These are phyloP conservation scores for Botrylloides violaceus DNA, from an alignment of 23 tunicate genomes.

Conservation along the genomic window DNA sequence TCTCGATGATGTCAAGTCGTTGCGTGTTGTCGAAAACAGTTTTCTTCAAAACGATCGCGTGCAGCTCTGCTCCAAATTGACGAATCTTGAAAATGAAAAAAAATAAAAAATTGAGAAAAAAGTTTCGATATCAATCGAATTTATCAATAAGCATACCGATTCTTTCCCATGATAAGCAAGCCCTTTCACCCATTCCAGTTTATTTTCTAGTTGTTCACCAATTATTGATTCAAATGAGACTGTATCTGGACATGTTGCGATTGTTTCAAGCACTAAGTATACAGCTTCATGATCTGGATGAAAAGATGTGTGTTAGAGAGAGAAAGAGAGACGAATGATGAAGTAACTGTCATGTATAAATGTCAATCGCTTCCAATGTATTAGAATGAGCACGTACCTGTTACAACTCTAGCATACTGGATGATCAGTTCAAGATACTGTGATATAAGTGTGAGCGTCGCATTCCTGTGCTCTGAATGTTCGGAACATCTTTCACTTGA, in stretches of 20 bases:
- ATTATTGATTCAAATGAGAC: conserved; percentile 9
- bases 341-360: background rate
- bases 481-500: no score
- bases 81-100: conserved; percentile 33
- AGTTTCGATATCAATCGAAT: background rate
- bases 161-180: conserved; percentile 25
- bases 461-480: no score
- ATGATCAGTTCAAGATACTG: conserved; percentile 11
- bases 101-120: background rate
- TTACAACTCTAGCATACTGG: conserved; percentile 5
- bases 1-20: background rate
- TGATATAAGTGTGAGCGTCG: background rate
- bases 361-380: background rate
- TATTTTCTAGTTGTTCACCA: background rate
- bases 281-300: conserved; percentile 32
- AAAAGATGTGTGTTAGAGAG: background rate
- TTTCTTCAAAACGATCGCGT: conserved; percentile 25
- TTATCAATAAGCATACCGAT: conserved; percentile 4
- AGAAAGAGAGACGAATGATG: background rate
- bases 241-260: conserved; percentile 33
- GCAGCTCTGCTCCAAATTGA: conserved; percentile 40
- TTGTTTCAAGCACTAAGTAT: conserved; percentile 25
- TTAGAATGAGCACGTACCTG: conserved; percentile 1
- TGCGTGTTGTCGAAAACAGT: background rate
- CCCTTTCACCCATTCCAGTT: conserved; percentile 15